Evolutionary conservation across 2,888 invertebrate species (phyloP).

Genomic region (Caenorhabditis sulstoni): DNA sequence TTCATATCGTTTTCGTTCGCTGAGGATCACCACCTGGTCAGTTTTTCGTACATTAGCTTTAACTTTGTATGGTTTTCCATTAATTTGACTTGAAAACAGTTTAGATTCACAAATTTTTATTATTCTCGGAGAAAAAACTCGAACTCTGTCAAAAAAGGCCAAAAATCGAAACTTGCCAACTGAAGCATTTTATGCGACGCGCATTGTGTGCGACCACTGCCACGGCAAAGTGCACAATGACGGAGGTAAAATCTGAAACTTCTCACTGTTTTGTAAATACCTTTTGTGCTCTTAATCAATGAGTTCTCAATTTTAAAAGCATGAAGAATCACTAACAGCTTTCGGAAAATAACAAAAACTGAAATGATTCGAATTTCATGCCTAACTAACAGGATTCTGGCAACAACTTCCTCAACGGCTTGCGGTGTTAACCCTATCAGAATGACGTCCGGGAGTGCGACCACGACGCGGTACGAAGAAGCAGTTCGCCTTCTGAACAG

Average conservation of each 20-base stretch:
- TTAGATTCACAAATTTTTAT: not conserved
- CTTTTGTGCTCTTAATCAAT: slow-evolving; percentile 13
- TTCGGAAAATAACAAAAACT: not conserved
- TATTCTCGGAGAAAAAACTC: not conserved
- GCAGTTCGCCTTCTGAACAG: slow-evolving; percentile 74
- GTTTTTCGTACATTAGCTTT: slow-evolving; percentile 1
- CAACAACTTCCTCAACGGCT: slow-evolving; percentile 44
- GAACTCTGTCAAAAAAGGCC: slow-evolving; percentile 16
- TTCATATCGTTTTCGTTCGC: not conserved
- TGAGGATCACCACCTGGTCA: slow-evolving; percentile 2
- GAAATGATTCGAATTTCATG: slow-evolving; percentile 47
- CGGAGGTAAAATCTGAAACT: too few relatives aligned
- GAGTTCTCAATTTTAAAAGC: slow-evolving; percentile 10
- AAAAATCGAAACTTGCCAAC: slow-evolving; percentile 39
- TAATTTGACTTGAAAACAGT: slow-evolving; percentile 15
- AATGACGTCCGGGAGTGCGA: slow-evolving; percentile 34
- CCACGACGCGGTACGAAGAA: slow-evolving; percentile 48
- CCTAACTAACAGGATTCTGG: slow-evolving; percentile 52
- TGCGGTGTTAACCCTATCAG: slow-evolving; percentile 46
- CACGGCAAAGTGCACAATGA: slow-evolving; percentile 47
- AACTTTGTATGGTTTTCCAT: slow-evolving; percentile 22
- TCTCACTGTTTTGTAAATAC: slow-evolving; percentile 2
- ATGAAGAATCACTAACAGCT: slow-evolving; percentile 17
- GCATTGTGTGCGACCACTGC: slow-evolving; percentile 35
- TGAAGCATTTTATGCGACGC: slow-evolving; percentile 32